Base-by-base conservation (phyloP, 2,113 vertebrate genomes). In the Scomber scombrus region DNA sequence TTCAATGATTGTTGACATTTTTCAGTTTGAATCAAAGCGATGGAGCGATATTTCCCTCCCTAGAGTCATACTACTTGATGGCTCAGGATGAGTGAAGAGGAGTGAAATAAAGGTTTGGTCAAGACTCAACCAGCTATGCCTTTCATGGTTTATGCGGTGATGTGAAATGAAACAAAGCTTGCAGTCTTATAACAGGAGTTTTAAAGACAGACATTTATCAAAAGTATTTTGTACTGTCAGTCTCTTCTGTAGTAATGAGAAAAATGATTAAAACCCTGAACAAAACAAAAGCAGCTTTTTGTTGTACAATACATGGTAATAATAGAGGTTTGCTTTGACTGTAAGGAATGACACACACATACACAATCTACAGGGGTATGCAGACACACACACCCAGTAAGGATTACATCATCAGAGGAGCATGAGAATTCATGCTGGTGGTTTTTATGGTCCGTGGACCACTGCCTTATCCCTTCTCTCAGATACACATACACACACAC, bases 401-500 rank as follows among this genome's bases (percentile, higher is more conserved):
- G 72, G 81, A 86, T 91, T 71, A 89, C 89, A 78, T 92, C 89
- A 90, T 70, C 62, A 71, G 85, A 89, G 45, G 78, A 89, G 84
- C 86, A 87, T 80, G 78, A 85, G 52, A 87, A 88, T 82, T 81
- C 85, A 82, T 80, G 61, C 66, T 85, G 78, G 69, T 89, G 88
- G 47, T 71, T 88, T 89, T 80, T 88, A 78, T 73, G 82, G 82
- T 89, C 74, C 66, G 80, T 46, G 83, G 72, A 81, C 87, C 72
- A 63, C 84, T 82, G 81, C 65, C 52, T 75, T 70, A 89, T 69
- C 78, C 73, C 21, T 75, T 72, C 88, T 82, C 84, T 77, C 75
- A 82, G 62, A 77, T 21, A 76, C 19, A 46, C 23, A 43, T 13
- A 40, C 66, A 76, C 7, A 63, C 72, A 83, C n/a, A 87, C 55